Evolutionary conservation across 2,888 invertebrate species (phyloP), one percentile per base, ranked within the genome.

Genomic region (Tanypteryx hageni): DNA sequence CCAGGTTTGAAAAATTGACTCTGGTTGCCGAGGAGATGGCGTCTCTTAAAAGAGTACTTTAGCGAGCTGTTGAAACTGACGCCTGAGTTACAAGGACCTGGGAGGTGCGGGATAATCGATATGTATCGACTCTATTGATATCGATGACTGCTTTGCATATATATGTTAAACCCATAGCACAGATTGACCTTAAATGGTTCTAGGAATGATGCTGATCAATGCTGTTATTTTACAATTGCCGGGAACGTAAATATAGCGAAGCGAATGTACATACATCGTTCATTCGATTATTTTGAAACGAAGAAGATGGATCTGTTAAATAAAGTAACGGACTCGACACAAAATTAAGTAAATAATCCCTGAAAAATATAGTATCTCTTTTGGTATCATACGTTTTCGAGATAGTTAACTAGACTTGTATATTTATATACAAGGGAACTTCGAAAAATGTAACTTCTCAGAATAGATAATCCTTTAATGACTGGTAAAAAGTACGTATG

Each of bases 1-100:
- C 44, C 61, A 31, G 64, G 31, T 31, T 64, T 89, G 68, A 64
- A 56, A 89, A 89, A 89, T 64, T 16, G 61, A 86, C 61, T 86
- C 31, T 5, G 27, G 59, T 16, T 59, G 27, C 4, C 22, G 86
- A n/a, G 61, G 22, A 59, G 86, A 86, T 14, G 86, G 86, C 11
- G 86, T 59, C 57, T 31, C 44, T 86, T 31, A 61, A 7, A 27
- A 22, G 22, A n/a, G 58, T 14, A 18, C 10, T 58, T 22, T 85
- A n/a, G 56, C 14, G 85, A 85, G 58, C 85, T 85, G 59, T 58
- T 85, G 85, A 85, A 85, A 16, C 58, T 57, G 31, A 61, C 59
- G 31, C 86, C 22, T 27, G n/a, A 14, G 61, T 16, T 1, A 16
- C 13, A 61, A 22, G 59, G 31, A 31, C 16, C 31, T 10, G 7